Evolutionary conservation across 2,888 invertebrate species (phyloP).

Genomic region (Eupithecia pulchellata): DNA sequence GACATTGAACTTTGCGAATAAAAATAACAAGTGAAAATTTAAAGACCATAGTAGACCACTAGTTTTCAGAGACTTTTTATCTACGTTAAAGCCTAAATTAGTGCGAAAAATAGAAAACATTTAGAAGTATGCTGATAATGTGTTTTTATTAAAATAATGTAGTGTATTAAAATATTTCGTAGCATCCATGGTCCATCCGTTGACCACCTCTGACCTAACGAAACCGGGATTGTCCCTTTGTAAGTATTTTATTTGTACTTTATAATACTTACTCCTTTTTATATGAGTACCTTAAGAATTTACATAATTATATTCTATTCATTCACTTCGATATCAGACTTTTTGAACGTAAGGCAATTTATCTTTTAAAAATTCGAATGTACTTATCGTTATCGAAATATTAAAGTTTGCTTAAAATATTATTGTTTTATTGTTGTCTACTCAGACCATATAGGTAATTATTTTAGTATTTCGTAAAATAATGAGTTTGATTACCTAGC

Average conservation of each 20-base stretch:
- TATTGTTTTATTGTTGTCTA: not conserved
- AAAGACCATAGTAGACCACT: conserved; percentile 3
- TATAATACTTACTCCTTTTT: not conserved
- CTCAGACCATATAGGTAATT: not conserved
- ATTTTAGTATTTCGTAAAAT: not conserved
- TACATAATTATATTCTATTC: not conserved
- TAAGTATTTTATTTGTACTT: not conserved
- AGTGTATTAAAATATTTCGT: not conserved
- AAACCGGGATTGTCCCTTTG: conserved; percentile 38
- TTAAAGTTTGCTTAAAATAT: not conserved
- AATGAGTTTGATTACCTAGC: not conserved
- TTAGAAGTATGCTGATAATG: not conserved
- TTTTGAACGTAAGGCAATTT: not conserved
- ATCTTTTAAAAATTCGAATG: not conserved
- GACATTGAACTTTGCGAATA: conserved; percentile 67
- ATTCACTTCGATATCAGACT: not conserved
- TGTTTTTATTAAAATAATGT: not conserved
- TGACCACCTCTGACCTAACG: conserved; percentile 82
- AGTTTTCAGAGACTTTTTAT: not conserved
- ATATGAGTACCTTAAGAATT: not conserved
- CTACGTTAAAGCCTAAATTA: not conserved
- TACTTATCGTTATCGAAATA: not conserved
- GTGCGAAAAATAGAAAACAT: not conserved
- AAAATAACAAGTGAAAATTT: conserved; percentile 35
- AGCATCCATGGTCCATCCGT: conserved; percentile 56